Conservation (phyloP, 1,140 invertebrate genomes). For the Holotrichia oblita region DNA sequence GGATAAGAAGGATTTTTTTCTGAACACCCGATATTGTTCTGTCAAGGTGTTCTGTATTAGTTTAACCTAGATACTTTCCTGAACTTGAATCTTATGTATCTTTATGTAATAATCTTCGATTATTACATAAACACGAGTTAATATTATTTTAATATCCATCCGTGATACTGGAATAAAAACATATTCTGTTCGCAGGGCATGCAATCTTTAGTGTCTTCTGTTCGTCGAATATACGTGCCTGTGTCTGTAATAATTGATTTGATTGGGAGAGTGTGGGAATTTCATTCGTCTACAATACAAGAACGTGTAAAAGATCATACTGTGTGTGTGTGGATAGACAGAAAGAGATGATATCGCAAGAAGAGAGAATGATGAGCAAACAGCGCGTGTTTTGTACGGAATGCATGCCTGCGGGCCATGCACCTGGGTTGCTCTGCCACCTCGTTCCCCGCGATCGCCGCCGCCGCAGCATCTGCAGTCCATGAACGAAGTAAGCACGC, state of each 20-base stretch:
- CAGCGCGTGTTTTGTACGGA: conserved; percentile 57
- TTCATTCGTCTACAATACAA: conserved; percentile 23
- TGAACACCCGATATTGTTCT: too few species aligned
- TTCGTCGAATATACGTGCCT: not conserved
- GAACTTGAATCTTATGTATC: too few species aligned
- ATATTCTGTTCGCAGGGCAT: too few species aligned
- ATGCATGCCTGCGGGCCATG: conserved; percentile 55
- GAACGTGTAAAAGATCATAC: not conserved
- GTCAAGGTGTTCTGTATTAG: too few species aligned
- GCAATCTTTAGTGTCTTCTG: not conserved
- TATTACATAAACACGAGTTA: too few species aligned
- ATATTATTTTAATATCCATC: too few species aligned
- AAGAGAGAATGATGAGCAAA: conserved; percentile 53
- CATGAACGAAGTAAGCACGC: conserved; percentile 37
- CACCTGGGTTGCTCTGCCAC: conserved; percentile 50
- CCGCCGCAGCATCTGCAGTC: conserved; percentile 36
- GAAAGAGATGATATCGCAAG: conserved; percentile 42
- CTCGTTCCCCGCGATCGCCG: conserved; percentile 45
- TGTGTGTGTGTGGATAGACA: conserved; percentile 2
- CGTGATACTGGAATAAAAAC: too few species aligned
- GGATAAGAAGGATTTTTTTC: too few species aligned
- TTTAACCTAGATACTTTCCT: too few species aligned
- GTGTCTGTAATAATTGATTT: not conserved
- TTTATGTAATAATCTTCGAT: too few species aligned
- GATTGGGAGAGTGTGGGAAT: conserved; percentile 30